A percentile compares a stretch with the other conserved stretches of the same genome.
Evolutionary conservation across 2,888 invertebrate genomes (phyloP).

Genomic region (Oligia fasciuncula): DNA sequence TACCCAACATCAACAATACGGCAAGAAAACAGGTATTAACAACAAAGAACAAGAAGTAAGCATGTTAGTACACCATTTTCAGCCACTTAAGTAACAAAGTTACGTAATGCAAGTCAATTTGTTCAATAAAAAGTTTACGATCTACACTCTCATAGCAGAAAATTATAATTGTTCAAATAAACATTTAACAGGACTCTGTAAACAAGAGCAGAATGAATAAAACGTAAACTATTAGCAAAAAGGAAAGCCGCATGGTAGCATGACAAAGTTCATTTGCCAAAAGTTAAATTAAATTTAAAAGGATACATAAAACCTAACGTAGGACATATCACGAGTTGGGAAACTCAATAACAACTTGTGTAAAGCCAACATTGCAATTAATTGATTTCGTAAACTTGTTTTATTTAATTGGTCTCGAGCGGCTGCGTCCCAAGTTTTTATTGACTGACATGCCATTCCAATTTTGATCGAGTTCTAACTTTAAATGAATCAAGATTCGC

Average conservation of each 20-base stretch:
- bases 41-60: slow-evolving; percentile 43
- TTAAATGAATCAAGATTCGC: slow-evolving; percentile 59
- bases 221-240: slow-evolving; percentile 42
- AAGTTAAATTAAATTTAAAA: slow-evolving; percentile 61
- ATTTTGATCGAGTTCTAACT: slow-evolving; percentile 69
- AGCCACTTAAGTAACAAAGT: slow-evolving; percentile 51
- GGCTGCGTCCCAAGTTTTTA: slow-evolving; percentile 77
- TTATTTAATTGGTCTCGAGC: slow-evolving; percentile 82
- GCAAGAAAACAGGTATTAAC: slow-evolving; percentile 15
- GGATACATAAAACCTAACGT: slow-evolving; percentile 64
- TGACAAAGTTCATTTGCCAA: slow-evolving; percentile 46
- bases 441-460: slow-evolving; percentile 76
- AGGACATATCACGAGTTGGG: slow-evolving; percentile 77
- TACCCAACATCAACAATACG: not conserved
- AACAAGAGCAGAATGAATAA: slow-evolving; percentile 36
- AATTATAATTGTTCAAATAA: slow-evolving; percentile 46
- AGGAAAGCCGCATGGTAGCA: slow-evolving; percentile 25
- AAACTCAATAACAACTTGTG: slow-evolving; percentile 84
- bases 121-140: slow-evolving; percentile 50
- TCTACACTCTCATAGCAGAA: slow-evolving; percentile 39
- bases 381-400: slow-evolving; percentile 85
- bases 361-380: slow-evolving; percentile 83
- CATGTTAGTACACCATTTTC: slow-evolving; percentile 45
- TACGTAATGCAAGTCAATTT: slow-evolving; percentile 48
- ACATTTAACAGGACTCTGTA: slow-evolving; percentile 24